Evolutionary conservation across 1,140 invertebrate species (phyloP).

Genomic region (Bombus ignitus): DNA sequence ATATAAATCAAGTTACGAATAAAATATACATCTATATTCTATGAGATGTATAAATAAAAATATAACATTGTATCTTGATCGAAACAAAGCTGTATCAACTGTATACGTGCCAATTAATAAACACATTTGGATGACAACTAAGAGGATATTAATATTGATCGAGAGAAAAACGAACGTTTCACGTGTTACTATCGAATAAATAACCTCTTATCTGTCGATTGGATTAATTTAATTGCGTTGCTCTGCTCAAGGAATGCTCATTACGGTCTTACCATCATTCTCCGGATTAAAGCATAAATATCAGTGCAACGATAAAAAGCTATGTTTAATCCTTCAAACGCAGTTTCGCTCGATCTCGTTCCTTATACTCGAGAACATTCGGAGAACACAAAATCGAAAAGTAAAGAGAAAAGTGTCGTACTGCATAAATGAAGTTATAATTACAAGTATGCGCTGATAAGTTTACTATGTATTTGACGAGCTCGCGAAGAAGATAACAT

Average conservation of each 20-base stretch:
- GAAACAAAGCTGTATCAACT: too few relatives aligned
- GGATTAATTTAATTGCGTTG: not conserved
- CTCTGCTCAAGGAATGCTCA: not conserved
- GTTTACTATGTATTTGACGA: not conserved
- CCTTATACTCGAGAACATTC: not conserved
- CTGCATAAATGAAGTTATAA: not conserved
- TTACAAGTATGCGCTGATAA: not conserved
- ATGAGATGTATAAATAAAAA: too few relatives aligned
- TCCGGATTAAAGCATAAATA: not conserved
- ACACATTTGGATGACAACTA: not conserved
- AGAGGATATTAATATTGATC: not conserved
- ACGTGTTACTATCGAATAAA: not conserved
- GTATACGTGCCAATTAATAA: not conserved
- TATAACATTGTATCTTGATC: too few relatives aligned
- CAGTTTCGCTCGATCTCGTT: not conserved
- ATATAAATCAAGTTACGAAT: too few relatives aligned
- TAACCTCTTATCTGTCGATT: not conserved
- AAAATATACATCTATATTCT: too few relatives aligned
- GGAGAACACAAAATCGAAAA: not conserved
- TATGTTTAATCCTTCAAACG: not conserved
- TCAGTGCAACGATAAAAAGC: not conserved
- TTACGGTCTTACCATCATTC: not conserved
- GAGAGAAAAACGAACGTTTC: not conserved
- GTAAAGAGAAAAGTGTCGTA: not conserved
- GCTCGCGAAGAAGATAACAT: not conserved